Evolutionary conservation across 2,888 invertebrate genomes (phyloP).

Genomic region (Iselma pallidipennis): DNA sequence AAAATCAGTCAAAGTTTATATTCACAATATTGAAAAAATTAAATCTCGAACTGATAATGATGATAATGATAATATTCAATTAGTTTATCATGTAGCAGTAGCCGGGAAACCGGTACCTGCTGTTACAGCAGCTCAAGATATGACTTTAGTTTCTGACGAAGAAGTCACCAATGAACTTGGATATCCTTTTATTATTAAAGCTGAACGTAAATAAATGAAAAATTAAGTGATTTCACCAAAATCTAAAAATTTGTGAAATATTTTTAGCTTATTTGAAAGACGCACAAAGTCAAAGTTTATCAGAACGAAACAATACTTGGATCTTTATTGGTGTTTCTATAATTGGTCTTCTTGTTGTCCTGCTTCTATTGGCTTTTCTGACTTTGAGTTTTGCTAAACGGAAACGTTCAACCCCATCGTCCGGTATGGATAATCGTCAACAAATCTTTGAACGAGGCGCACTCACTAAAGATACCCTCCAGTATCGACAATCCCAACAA

Average conservation of each 20-base stretch:
- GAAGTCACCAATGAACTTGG: constrained; percentile 77
- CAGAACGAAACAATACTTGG: constrained; percentile 63
- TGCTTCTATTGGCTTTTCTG: constrained; percentile 60
- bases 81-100: constrained; percentile 81
- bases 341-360: constrained; percentile 62
- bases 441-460: constrained; percentile 49
- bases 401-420: constrained; percentile 48
- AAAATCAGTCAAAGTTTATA: constrained; percentile 66
- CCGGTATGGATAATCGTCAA: constrained; percentile 45
- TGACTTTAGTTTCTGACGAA: constrained; percentile 76
- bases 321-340: constrained; percentile 67
- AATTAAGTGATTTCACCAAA: neutral
- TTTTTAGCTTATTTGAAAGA: constrained; percentile 70
- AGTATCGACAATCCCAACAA: constrained; percentile 34
- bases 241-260: neutral
- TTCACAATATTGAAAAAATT: constrained; percentile 67
- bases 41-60: constrained; percentile 49
- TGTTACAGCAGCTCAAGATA: constrained; percentile 79
- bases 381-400: constrained; percentile 59
- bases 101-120: constrained; percentile 80
- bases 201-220: constrained; percentile 71
- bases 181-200: constrained; percentile 77
- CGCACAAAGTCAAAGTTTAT: constrained; percentile 61
- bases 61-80: constrained; percentile 58
- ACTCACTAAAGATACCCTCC: constrained; percentile 46